These are phyloP conservation scores for Anodontia alba DNA, from an alignment of 2,888 invertebrate species.

Conservation along the genomic window DNA sequence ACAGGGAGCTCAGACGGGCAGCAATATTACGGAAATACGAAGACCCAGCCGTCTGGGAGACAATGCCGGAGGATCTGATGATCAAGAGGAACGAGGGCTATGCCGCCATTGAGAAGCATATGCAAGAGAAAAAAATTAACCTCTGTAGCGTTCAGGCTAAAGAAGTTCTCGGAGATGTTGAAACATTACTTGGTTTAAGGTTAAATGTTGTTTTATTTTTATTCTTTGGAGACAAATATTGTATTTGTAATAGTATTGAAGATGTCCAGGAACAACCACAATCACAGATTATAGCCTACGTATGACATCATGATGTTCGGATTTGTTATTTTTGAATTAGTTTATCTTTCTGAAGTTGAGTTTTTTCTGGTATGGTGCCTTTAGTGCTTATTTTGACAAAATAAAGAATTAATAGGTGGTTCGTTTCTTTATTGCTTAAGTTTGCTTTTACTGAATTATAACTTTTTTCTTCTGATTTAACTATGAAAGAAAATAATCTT, in stretches of 20 bases:
- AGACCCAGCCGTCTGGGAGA: constrained; percentile 72
- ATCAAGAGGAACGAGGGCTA: constrained; percentile 80
- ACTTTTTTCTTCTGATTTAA: too few relatives aligned
- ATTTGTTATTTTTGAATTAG: too few relatives aligned
- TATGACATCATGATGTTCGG: too few relatives aligned
- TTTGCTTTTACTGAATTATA: too few relatives aligned
- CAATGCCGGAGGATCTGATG: constrained; percentile 71
- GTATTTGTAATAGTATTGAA: not conserved
- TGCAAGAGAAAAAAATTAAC: constrained; percentile 71
- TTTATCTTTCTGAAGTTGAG: too few relatives aligned
- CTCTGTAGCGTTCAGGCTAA: constrained; percentile 77
- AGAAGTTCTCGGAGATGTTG: constrained; percentile 81
- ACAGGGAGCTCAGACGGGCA: constrained; percentile 70
- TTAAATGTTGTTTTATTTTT: not conserved
- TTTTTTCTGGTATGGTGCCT: too few relatives aligned
- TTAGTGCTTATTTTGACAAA: too few relatives aligned
- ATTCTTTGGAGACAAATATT: not conserved
- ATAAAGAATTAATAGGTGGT: too few relatives aligned
- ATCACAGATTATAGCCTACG: too few relatives aligned
- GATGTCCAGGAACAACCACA: too few relatives aligned
- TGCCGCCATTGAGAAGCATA: constrained; percentile 78
- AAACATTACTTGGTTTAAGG: constrained; percentile 61
- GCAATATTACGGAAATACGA: constrained; percentile 75
- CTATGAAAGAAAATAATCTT: too few relatives aligned
- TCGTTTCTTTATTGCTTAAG: too few relatives aligned